Percentiles rank a stretch among this genome's conserved stretches.
phyloP scores from a whole-genome alignment of 1,140 invertebrate species.

The Pseudomyrmex dendroicus region DNA sequence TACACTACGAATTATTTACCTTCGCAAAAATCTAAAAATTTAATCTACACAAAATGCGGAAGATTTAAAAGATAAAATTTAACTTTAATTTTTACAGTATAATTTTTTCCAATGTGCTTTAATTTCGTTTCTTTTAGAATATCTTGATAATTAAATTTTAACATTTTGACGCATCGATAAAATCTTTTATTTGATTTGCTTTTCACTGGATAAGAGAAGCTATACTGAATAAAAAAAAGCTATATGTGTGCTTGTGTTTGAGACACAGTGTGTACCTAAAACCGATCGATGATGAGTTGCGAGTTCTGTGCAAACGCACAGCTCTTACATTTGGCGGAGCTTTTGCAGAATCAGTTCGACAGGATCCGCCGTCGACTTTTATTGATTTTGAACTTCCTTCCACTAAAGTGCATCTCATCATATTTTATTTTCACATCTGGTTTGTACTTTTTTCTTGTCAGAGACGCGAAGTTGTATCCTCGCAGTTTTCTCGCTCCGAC shows the following conservation, averaged over 20 bases:
- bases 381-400: slow-evolving; percentile 43
- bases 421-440: slow-evolving; percentile 50
- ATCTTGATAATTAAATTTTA: too few species aligned
- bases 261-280: background rate
- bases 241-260: background rate
- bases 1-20: background rate
- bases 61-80: background rate
- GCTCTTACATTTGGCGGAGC: slow-evolving; percentile 16
- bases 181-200: background rate
- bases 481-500: background rate
- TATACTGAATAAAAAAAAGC: background rate
- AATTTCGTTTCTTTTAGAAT: too few species aligned
- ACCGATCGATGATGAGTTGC: slow-evolving; percentile 37
- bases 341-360: slow-evolving; percentile 24
- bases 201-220: background rate
- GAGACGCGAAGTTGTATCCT: background rate
- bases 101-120: too few species aligned
- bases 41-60: background rate
- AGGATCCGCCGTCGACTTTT: slow-evolving; percentile 25
- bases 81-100: too few species aligned
- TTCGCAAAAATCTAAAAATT: background rate
- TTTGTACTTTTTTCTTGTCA: slow-evolving; percentile 29
- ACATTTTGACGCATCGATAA: too few species aligned
- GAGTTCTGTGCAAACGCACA: slow-evolving; percentile 7
- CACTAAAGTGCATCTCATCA: slow-evolving; percentile 3